These are phyloP conservation scores for Notocelia uddmanniana DNA, from an alignment of 2,888 invertebrate species.

Conservation along the genomic window DNA sequence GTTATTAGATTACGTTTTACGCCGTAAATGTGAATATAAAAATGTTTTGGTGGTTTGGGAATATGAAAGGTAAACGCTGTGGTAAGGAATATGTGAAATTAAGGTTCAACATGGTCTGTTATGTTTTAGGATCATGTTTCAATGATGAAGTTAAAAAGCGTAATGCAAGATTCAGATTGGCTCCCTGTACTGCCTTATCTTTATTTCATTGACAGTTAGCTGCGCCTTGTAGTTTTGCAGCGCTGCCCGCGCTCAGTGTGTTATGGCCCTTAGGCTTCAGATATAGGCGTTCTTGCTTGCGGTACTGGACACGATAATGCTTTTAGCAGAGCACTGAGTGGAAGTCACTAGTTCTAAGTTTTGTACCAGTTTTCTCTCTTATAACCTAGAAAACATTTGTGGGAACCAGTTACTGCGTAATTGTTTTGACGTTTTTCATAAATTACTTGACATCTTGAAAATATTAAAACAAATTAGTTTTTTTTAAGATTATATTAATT, in stretches of 20 bases:
- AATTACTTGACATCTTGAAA: too few species aligned
- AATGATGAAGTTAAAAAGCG: too few species aligned
- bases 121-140: too few species aligned
- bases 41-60: conserved; percentile 5
- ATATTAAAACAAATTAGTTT: too few species aligned
- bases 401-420: not conserved
- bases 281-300: conserved; percentile 50
- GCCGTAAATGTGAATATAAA: conserved; percentile 4
- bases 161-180: too few species aligned
- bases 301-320: conserved; percentile 66
- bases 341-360: conserved; percentile 33
- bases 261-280: conserved; percentile 15
- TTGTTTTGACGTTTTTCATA: too few species aligned
- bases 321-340: conserved; percentile 58
- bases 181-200: not conserved
- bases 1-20: conserved; percentile 27
- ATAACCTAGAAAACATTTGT: conserved; percentile 16
- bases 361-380: conserved; percentile 23
- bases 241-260: not conserved
- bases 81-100: too few species aligned
- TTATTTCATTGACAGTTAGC: not conserved
- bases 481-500: too few species aligned
- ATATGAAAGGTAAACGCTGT: conserved; percentile 1
- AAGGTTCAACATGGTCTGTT: too few species aligned
- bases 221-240: not conserved